phyloP scores from a whole-genome alignment of 2,113 vertebrate species.

The Micronisus gabar region DNA sequence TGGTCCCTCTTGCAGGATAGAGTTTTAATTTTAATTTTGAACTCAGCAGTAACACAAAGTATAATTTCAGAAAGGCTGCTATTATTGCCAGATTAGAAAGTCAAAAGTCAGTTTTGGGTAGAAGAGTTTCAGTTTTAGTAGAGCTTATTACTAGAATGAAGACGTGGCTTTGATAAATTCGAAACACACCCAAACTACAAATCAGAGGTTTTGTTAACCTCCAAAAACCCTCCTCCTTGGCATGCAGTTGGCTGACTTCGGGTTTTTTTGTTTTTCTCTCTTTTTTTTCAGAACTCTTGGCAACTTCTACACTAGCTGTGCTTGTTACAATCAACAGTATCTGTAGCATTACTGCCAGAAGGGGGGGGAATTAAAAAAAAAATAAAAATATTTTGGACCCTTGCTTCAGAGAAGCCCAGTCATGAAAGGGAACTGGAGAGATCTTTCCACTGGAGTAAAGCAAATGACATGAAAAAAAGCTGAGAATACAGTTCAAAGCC shows the following conservation, averaged over 20 bases:
- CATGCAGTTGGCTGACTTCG: background rate
- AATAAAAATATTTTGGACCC: background rate
- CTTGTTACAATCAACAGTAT: background rate
- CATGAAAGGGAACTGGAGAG: background rate
- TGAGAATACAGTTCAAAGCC: background rate
- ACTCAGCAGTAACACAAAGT: background rate
- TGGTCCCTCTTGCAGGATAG: background rate
- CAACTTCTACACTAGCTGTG: background rate
- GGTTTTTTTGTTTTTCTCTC: background rate
- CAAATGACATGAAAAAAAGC: background rate
- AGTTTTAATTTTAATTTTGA: background rate
- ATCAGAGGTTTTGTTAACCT: background rate
- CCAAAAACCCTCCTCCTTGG: background rate
- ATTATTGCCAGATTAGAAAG: background rate
- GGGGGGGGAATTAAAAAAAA: background rate
- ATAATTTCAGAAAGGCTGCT: background rate
- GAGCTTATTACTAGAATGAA: background rate
- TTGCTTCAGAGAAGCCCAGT: background rate
- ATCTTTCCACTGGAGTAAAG: background rate
- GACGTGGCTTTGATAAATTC: background rate
- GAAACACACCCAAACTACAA: background rate
- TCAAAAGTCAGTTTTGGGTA: background rate
- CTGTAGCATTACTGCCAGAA: background rate
- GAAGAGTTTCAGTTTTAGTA: background rate
- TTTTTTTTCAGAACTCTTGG: background rate